Percentiles rank a stretch among this genome's conserved stretches.
Evolutionary conservation across 2,888 invertebrate species (phyloP).

Genomic region (Ormia ochracea): DNA sequence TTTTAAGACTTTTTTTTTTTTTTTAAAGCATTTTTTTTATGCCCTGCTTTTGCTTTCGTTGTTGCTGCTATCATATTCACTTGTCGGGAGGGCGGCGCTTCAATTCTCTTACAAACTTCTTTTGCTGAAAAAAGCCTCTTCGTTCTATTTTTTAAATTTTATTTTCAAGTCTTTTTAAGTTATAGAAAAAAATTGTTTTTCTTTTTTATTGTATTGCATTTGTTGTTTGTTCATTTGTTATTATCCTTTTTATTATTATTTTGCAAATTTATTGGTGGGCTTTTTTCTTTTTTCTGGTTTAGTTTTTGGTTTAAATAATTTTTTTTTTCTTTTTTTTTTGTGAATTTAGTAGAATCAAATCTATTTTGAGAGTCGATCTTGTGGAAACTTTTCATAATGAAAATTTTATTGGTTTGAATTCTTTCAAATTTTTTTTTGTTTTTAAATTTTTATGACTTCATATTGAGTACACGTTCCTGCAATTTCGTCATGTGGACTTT

Average conservation of each 20-base stretch:
- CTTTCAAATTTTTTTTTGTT: not conserved
- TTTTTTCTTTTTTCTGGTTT: constrained; percentile 37
- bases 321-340: constrained; percentile 26
- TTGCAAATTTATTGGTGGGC: constrained; percentile 56
- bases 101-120: not conserved
- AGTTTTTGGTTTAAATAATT: constrained; percentile 22
- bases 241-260: constrained; percentile 40
- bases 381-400: not conserved
- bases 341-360: constrained; percentile 48
- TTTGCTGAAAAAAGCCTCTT: constrained; percentile 12
- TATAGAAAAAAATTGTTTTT: constrained; percentile 35
- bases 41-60: not conserved
- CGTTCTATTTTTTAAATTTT: not conserved
- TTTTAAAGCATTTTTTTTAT: not conserved
- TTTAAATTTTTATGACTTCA: not conserved
- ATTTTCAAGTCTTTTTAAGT: constrained; percentile 44
- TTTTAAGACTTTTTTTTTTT: constrained; percentile 41
- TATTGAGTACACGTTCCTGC: constrained; percentile 1
- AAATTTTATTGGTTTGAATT: not conserved
- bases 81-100: not conserved
- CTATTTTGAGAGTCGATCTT: constrained; percentile 29
- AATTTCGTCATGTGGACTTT: constrained; percentile 46
- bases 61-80: not conserved
- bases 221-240: constrained; percentile 44
- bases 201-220: constrained; percentile 44